A percentile compares a stretch with the other conserved stretches of the same genome.
These are phyloP conservation scores for Octopus bimaculoides DNA, from an alignment of 1,140 invertebrate genomes.

Conservation along the genomic window DNA sequence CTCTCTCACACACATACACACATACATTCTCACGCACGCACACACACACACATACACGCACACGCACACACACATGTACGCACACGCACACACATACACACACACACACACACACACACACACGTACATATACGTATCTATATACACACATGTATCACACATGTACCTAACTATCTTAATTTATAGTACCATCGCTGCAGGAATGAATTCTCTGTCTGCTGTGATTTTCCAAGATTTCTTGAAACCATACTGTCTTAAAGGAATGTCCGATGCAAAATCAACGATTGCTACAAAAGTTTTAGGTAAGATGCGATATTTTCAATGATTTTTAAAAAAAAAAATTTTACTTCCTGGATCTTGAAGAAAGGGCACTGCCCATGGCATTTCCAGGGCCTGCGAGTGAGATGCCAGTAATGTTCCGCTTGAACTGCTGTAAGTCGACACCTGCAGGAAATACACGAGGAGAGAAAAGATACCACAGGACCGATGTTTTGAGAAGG, in stretches of 20 bases:
- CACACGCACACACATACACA: background rate
- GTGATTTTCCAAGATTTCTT: slow-evolving; percentile 85
- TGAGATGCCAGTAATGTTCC: too few relatives aligned
- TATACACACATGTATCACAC: too few relatives aligned
- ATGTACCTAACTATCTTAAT: too few relatives aligned
- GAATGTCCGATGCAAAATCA: slow-evolving; percentile 70
- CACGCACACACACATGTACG: background rate
- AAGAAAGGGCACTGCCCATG: too few relatives aligned
- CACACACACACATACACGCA: background rate
- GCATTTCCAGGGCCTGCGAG: too few relatives aligned
- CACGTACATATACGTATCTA: too few relatives aligned
- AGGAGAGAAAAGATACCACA: too few relatives aligned
- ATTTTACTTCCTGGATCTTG: too few relatives aligned
- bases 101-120: background rate
- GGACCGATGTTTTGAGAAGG: too few relatives aligned
- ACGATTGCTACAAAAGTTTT: slow-evolving; percentile 70
- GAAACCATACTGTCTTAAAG: slow-evolving; percentile 63
- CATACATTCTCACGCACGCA: background rate
- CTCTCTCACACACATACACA: background rate
- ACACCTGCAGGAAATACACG: too few relatives aligned
- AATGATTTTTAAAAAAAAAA: too few relatives aligned
- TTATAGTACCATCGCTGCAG: slow-evolving; percentile 83
- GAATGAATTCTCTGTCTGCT: slow-evolving; percentile 85
- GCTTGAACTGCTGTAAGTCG: too few relatives aligned
- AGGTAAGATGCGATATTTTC: slow-evolving; percentile 27